Evolutionary conservation across 2,113 vertebrate genomes (phyloP), one percentile per base, ranked within the genome.

Genomic region (Tympanuchus pallidicinctus): DNA sequence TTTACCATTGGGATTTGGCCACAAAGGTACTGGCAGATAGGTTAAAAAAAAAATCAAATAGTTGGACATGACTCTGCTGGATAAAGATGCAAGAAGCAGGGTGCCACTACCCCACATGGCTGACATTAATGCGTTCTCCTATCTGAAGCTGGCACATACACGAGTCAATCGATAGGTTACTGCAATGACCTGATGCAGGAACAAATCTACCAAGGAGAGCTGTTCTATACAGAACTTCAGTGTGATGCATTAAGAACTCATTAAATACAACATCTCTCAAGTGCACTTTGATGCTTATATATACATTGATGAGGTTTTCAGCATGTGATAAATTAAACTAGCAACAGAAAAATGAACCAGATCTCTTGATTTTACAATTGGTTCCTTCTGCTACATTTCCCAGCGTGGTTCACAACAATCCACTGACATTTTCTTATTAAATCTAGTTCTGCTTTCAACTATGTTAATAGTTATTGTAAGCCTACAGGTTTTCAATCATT

Each of bases 171-270:
- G 9, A 12, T 15, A 2, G 2, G 30, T 20, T 71, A 52, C 11
- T 4, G 13, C 6, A 56, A n/a, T 42, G 18, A 61, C 6, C 40
- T 45, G 32, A 71, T 1, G 10, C 21, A 42, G 63, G 17, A 79
- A 64, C 9, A 36, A 84, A 56, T 13, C n/a, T 25, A 24, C 28
- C 24, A 56, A 24, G 50, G 20, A 52, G 14, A 85, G 36, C 7
- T 13, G 13, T 34, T 65, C 48, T 30, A 7, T 21, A 24, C 6
- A 28, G 24, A 60, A 60, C 43, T 57, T 20, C 67, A 66, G 32
- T 1, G 0, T 4, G 27, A 19, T 2, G 24, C 0, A 0, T 0
- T 0, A 34, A 30, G 52, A 54, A 54, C 52, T 54, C 52, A 30
- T 48, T 48, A 82, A 91, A 66, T 17, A 57, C 7, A 48, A 13